Conservation (phyloP, 35 echinoderm and acorn worm genomes). For the Patiria miniata region DNA sequence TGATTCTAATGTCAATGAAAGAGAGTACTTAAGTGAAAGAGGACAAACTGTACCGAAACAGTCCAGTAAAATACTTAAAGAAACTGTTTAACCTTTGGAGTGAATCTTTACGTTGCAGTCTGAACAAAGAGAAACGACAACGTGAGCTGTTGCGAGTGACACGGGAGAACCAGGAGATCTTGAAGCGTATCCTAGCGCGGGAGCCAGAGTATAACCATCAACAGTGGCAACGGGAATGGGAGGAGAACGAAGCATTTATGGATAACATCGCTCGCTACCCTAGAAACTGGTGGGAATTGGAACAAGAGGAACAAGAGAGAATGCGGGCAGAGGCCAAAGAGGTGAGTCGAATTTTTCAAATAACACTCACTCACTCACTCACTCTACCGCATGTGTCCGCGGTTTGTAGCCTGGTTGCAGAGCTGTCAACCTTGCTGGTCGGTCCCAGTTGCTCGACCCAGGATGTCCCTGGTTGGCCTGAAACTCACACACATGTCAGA, state of each 20-base stretch:
- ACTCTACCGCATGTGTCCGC: no score
- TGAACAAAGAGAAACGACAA: constrained; percentile 94
- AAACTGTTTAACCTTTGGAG: no score
- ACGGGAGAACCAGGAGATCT: constrained; percentile 94
- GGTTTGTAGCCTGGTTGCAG: no score
- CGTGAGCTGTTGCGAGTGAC: constrained; percentile 89
- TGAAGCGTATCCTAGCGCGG: constrained; percentile 87
- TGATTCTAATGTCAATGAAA: no score
- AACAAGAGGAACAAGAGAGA: constrained; percentile 78
- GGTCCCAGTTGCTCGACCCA: no score
- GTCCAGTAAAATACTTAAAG: no score
- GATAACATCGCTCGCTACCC: constrained; percentile 93
- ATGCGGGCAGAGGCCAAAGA: constrained; percentile 57
- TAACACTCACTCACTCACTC: no score
- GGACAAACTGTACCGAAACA: no score
- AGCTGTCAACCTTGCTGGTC: no score
- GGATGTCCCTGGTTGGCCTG: no score
- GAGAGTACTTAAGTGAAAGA: no score
- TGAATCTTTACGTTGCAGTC: constrained; percentile 40
- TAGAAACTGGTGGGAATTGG: constrained; percentile 92
- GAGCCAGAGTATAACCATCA: constrained; percentile 97
- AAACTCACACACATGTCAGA: no score
- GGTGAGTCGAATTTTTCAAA: constrained; percentile 38
- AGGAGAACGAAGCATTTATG: constrained; percentile 96
- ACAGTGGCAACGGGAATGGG: constrained; percentile 89